Base-by-base conservation (phyloP, 2,797 vertebrate genomes). In the Eulemur albifrons region DNA sequence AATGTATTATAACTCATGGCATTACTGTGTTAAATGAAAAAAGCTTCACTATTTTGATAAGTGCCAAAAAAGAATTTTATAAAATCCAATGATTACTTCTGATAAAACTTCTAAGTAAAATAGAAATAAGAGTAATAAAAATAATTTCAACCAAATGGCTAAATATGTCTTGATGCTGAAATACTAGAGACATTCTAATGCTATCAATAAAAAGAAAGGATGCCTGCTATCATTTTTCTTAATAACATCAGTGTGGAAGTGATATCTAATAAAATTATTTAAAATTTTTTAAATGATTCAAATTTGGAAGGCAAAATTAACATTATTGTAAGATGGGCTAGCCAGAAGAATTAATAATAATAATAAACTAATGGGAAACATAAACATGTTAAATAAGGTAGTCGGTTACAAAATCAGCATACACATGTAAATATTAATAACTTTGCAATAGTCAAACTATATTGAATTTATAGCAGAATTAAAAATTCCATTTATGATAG, bases 21-120 rank as follows among this genome's bases (percentile, higher is more conserved):
- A 59, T 73, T 32, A 77, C 76, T 48, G 45, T 50, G 38, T 77
- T 45, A 50, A 94, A 61, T 77, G 61, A 65, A 93, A 89, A 69
- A 76, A 65, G 10, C 5, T 25, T 48, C 9, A 3, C 30, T 18
- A 30, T 79, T 84, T 75, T 52, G 50, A 2, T 79, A 79, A 72
- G 50, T 73, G 18, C 14, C 48, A n/a, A 43, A 21, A 81, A 81
- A 57, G 54, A 40, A 17, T 61, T 30, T 77, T 23, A 67, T 72
- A 23, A 38, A 63, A 67, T 43, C 23, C 54, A 87, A 12, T n/a
- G 27, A 35, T 76, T 59, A 69, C 45, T 63, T 75, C 23, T n/a
- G 76, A 76, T 45, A 25, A 25, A 90, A 61, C 23, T 13, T 75
- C 67, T 52, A 76, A 73, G 87, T 61, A 35, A 79, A 67, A 54